Percentiles rank a stretch among this genome's conserved stretches.
phyloP scores from a whole-genome alignment of 1,140 invertebrate species.

The Myzus persicae region DNA sequence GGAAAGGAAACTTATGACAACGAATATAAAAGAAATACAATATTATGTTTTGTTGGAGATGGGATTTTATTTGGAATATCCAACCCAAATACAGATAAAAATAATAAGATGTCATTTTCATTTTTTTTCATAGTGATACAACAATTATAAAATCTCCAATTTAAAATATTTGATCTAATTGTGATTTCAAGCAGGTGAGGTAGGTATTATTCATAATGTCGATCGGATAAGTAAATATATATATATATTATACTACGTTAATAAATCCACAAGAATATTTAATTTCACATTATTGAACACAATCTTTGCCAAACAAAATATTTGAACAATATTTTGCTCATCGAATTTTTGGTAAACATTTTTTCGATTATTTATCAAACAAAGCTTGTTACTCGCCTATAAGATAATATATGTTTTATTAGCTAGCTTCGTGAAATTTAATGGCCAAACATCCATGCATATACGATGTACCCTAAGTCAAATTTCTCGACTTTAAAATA shows the following conservation, averaged over 20 bases:
- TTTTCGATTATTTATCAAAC: neutral
- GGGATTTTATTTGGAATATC: neutral
- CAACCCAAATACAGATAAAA: neutral
- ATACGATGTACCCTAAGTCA: no score
- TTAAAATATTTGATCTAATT: neutral
- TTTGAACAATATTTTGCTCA: neutral
- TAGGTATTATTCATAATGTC: neutral
- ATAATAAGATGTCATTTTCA: neutral
- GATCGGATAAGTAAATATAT: neutral
- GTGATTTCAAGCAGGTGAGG: neutral
- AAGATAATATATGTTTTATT: neutral
- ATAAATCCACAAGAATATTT: neutral
- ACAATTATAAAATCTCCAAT: neutral
- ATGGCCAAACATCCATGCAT: neutral
- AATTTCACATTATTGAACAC: neutral
- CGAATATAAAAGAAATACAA: slow-evolving; percentile 5
- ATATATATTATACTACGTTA: neutral
- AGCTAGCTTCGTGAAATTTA: neutral
- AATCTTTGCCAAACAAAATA: no score
- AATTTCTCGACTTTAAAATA: neutral
- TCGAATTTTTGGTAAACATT: neutral
- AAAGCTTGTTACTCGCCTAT: neutral
- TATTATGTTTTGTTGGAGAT: neutral
- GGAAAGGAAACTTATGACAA: neutral
- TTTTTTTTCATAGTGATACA: neutral